Evolutionary conservation across 2,113 vertebrate genomes (phyloP), one percentile per base, ranked within the genome.

Genomic region (Struthio camelus): DNA sequence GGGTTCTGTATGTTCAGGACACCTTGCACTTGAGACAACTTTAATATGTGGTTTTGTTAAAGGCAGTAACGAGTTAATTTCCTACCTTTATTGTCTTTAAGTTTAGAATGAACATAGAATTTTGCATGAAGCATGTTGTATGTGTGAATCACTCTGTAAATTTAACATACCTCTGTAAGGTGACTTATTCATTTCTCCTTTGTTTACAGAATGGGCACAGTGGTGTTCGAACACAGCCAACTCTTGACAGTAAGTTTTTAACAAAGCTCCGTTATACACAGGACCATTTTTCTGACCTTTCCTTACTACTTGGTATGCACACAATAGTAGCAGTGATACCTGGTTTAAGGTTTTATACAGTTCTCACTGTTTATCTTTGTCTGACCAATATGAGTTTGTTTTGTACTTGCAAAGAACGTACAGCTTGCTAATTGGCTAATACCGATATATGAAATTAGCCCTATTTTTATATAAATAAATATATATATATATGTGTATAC

Each of bases 131-230:
- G 85, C 85, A 89, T 93, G 93, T 93, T 94, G 2, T 0, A 58
- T 90, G 44, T 90, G 71, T 89, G 71, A 76, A 87, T 89, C 15
- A 61, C 24, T 80, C n/a, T 93, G 66, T 85, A 75, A 56, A 40
- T 56, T 11, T 56, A 67, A 23, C 67, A n/a, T 44, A n/a, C 54
- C 24, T 84, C 32, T 62, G 67, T 69, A n/a, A 44, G 38, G 38
- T 48, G 15, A 76, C 64, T 85, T 72, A 86, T 59, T 91, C 1
- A 67, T 80, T 95, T 91, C 89, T 96, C 15, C 94, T 95, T 96
- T 97, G 50, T 81, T 97, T 95, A 62, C 96, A 99, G 99, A 99
- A 99, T 1, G 99, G 99, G 93, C 98, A 99, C 93, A 98, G 98
- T 62, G 96, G 98, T 97, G 97, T 98, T 93, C 98, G 98, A 97